These are phyloP conservation scores for Smittia sp. DNA, from an alignment of 2,888 invertebrate species.

Conservation along the genomic window DNA sequence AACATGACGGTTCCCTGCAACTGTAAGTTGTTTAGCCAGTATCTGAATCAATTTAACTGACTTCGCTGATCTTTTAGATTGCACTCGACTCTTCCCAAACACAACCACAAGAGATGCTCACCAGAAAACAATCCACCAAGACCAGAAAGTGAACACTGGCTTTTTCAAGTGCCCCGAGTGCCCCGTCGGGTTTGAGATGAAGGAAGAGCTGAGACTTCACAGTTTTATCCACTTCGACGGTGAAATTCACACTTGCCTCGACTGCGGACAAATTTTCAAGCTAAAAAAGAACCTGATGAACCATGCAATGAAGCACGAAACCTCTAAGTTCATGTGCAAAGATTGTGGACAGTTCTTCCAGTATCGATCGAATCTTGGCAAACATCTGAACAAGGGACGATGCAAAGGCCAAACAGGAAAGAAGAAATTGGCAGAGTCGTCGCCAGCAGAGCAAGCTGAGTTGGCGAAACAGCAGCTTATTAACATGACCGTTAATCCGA, in stretches of 20 bases:
- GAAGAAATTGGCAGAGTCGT: neutral
- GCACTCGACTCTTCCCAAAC: constrained; percentile 28
- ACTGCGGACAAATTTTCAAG: constrained; percentile 36
- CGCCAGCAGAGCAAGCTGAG: constrained; percentile 3
- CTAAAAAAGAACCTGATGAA: constrained; percentile 2
- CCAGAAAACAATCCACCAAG: constrained; percentile 10
- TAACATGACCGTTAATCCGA: constrained; percentile 6
- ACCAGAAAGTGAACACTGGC: constrained; percentile 2
- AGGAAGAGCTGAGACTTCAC: constrained; percentile 34
- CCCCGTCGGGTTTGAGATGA: constrained; percentile 32
- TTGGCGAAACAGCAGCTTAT: constrained; percentile 25
- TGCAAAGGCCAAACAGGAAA: neutral
- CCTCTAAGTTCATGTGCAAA: neutral
- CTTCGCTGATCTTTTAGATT: neutral
- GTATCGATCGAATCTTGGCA: constrained; percentile 28
- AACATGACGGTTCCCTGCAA: neutral
- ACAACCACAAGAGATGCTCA: constrained; percentile 31
- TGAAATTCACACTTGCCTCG: constrained; percentile 20
- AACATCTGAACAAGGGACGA: constrained; percentile 18
- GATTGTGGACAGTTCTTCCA: neutral
- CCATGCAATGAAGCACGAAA: constrained; percentile 25
- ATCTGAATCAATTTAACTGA: neutral
- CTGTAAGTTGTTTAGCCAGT: neutral
- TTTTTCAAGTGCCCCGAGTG: constrained; percentile 26
- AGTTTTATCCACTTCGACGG: constrained; percentile 30